Conservation (phyloP, 2,797 vertebrate genomes). For the Macropus fuliginosus region DNA sequence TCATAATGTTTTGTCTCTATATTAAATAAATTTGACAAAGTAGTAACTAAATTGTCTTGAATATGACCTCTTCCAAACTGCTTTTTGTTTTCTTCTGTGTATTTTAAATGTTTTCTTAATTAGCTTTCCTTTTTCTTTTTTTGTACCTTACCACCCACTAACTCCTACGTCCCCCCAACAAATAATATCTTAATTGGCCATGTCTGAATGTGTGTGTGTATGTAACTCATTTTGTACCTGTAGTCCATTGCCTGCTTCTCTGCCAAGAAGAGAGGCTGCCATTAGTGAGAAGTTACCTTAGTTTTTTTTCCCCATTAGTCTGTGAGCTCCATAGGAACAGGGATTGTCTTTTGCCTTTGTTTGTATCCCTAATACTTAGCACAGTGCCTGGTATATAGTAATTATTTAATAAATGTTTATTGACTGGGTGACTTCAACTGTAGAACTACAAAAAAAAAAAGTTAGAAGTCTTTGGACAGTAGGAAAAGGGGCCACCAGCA, state of each 20-base stretch:
- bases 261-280: neutral
- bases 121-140: neutral
- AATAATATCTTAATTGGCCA: neutral
- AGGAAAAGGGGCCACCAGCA: neutral
- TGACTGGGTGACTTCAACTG: neutral
- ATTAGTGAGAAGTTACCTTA: neutral
- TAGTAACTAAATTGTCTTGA: neutral
- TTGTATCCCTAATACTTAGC: neutral
- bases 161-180: no score
- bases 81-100: neutral
- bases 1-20: neutral
- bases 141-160: neutral
- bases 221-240: neutral
- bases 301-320: neutral
- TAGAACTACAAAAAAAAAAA: neutral
- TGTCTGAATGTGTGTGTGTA: neutral
- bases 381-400: neutral
- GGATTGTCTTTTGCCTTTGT: neutral
- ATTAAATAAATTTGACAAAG: neutral
- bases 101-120: neutral
- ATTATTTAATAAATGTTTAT: neutral
- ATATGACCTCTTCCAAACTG: neutral
- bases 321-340: neutral
- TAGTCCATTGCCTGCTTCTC: neutral
- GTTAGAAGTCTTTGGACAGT: neutral